Percentiles rank a stretch among this genome's conserved stretches.
phyloP scores from a whole-genome alignment of 2,888 invertebrate species.

The Euplagia quadripunctaria region DNA sequence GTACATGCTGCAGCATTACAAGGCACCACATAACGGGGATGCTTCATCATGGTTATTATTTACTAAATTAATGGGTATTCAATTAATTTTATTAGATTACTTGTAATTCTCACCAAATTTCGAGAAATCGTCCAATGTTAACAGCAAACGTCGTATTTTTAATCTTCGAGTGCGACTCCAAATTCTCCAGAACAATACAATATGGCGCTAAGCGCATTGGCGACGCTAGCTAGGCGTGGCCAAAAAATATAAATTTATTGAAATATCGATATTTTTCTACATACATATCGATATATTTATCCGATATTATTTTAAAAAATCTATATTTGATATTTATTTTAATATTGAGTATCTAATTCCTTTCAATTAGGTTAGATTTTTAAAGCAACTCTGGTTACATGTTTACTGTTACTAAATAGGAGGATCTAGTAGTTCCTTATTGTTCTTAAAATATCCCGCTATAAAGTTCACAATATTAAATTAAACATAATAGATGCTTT shows the following conservation, averaged over 20 bases:
- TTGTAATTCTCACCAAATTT: background rate
- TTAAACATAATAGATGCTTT: too few species aligned
- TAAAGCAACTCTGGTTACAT: too few species aligned
- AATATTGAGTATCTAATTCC: too few species aligned
- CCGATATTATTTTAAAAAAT: background rate
- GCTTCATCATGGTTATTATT: background rate
- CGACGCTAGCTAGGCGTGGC: background rate
- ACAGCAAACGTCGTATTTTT: too few species aligned
- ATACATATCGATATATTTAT: background rate
- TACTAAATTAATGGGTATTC: background rate
- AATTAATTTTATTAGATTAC: background rate
- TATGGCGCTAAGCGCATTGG: background rate
- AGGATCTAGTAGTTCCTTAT: too few species aligned
- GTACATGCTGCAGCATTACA: background rate
- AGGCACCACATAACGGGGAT: background rate
- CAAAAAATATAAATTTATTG: background rate
- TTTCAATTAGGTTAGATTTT: too few species aligned
- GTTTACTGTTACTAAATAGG: too few species aligned
- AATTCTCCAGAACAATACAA: background rate
- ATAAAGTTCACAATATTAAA: too few species aligned
- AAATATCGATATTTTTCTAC: background rate
- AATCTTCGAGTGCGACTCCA: background rate
- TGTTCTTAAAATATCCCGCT: too few species aligned
- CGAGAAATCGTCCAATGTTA: background rate
- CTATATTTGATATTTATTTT: too few species aligned